Percentiles rank a stretch among this genome's conserved stretches.
Evolutionary conservation across 2,797 vertebrate species (phyloP).

Genomic region (Serranus cabrilla): DNA sequence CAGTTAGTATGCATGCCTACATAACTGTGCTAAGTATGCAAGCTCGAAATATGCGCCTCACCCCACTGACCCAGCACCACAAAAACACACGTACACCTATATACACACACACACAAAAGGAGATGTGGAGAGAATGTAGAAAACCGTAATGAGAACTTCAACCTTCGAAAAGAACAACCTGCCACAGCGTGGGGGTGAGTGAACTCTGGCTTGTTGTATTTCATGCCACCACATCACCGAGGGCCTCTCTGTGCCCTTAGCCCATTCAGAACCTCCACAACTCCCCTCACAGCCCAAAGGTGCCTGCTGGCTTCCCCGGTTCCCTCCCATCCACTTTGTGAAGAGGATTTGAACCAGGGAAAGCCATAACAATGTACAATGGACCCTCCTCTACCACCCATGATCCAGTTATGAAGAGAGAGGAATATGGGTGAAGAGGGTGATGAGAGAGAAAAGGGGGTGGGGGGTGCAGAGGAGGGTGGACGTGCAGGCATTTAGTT

Average conservation of each 20-base stretch:
- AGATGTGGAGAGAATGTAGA: constrained; percentile 57
- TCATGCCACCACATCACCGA: constrained; percentile 80
- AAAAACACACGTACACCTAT: constrained; percentile 21
- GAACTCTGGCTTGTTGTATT: constrained; percentile 82
- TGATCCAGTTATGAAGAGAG: constrained; percentile 78
- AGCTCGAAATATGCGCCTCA: constrained; percentile 36
- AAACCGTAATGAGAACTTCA: constrained; percentile 52
- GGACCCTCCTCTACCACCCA: constrained; percentile 68
- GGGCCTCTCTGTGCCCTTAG: constrained; percentile 69
- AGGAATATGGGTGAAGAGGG: constrained; percentile 71
- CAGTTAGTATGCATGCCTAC: constrained; percentile 16
- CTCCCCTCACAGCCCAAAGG: constrained; percentile 66
- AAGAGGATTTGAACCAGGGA: constrained; percentile 76
- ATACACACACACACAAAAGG: constrained; percentile 42
- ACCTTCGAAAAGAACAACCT: constrained; percentile 77
- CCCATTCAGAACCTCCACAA: constrained; percentile 71
- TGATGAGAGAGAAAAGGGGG: constrained; percentile 56
- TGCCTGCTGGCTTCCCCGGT: constrained; percentile 68
- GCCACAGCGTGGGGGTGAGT: constrained; percentile 65
- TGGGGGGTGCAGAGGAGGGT: constrained; percentile 46
- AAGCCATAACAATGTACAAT: constrained; percentile 79
- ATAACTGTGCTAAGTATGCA: constrained; percentile 21
- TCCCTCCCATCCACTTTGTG: constrained; percentile 70
- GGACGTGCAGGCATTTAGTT: constrained; percentile 64
- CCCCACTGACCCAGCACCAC: constrained; percentile 34